A percentile compares a stretch with the other conserved stretches of the same genome.
phyloP scores from a whole-genome alignment of 2,888 invertebrate genomes.

The Aphodius granarius region DNA sequence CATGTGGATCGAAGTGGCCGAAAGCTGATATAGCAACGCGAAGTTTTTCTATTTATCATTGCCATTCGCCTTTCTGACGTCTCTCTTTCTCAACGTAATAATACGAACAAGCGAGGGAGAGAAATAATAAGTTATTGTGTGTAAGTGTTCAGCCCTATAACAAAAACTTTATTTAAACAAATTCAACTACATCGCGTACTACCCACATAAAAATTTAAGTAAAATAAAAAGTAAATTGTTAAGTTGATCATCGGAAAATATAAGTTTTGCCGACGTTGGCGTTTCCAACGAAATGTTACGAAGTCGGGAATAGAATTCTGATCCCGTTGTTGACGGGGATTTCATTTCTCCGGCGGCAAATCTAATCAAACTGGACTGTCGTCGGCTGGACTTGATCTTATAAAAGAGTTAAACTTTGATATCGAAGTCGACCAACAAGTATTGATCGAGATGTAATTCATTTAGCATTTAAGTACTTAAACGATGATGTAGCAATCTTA shows the following conservation, averaged over 20 bases:
- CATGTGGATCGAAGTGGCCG: no score
- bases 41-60: no score
- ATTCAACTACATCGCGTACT: background rate
- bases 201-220: background rate
- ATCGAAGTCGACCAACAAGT: background rate
- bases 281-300: background rate
- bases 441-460: background rate
- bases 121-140: no score
- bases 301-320: background rate
- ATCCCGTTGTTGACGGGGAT: background rate
- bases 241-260: background rate
- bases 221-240: background rate
- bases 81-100: no score
- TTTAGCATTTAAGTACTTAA: background rate
- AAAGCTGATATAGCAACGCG: no score
- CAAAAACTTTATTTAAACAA: background rate
- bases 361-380: background rate
- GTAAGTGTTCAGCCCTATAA: background rate
- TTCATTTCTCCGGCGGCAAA: background rate
- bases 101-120: no score
- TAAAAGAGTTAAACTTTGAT: background rate
- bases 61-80: no score
- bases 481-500: background rate
- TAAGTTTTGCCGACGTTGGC: background rate
- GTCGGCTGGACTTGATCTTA: background rate